These are phyloP conservation scores for Neocloeon triangulifer DNA, from an alignment of 1,140 invertebrate genomes.

Conservation along the genomic window DNA sequence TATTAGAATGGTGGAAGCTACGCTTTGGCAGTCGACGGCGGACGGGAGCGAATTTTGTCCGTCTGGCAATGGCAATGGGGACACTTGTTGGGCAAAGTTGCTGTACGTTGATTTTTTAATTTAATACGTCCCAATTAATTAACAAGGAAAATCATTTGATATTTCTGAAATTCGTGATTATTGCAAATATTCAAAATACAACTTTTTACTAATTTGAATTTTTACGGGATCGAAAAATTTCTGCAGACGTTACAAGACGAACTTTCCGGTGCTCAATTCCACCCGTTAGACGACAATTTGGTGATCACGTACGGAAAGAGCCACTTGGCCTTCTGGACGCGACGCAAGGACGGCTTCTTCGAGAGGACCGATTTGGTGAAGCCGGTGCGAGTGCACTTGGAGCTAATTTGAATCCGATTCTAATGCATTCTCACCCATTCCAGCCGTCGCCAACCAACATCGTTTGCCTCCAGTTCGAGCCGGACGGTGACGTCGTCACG, in stretches of 20 bases:
- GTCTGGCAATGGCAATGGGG: conserved; percentile 83
- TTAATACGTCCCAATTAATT: not conserved
- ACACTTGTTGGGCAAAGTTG: conserved; percentile 66
- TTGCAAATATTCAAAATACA: too few species aligned
- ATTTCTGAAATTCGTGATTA: too few species aligned
- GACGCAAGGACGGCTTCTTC: conserved; percentile 69
- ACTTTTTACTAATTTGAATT: too few species aligned
- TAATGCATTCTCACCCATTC: not conserved
- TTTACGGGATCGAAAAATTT: too few species aligned
- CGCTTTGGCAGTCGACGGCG: conserved; percentile 62
- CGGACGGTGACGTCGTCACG: conserved; percentile 80
- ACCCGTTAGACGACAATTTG: conserved; percentile 78
- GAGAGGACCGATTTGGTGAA: conserved; percentile 71
- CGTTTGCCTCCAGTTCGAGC: conserved; percentile 72
- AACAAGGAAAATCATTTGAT: not conserved
- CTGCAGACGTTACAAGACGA: conserved; percentile 79
- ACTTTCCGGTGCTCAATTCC: conserved; percentile 71
- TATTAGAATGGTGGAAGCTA: conserved; percentile 67
- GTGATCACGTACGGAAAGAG: conserved; percentile 84
- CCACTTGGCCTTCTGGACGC: conserved; percentile 81
- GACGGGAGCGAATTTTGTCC: conserved; percentile 62
- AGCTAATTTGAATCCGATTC: not conserved
- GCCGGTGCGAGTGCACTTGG: conserved; percentile 17
- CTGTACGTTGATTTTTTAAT: conserved; percentile 30
- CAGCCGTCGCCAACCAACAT: conserved; percentile 47